phyloP scores from a whole-genome alignment of 2,797 vertebrate species.

The Microtus californicus region DNA sequence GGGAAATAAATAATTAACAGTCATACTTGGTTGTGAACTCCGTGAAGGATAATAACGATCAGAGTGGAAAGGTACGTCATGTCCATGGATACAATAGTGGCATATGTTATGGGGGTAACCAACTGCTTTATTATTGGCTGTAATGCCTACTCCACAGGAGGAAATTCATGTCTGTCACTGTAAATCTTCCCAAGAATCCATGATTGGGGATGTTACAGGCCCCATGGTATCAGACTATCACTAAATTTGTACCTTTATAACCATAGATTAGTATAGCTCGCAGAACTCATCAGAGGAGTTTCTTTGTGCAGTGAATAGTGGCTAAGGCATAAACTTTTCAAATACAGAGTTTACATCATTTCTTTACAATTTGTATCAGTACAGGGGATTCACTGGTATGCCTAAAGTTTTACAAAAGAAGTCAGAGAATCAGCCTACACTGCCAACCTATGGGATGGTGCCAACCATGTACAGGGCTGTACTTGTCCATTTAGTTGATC shows the following conservation, averaged over 20 bases:
- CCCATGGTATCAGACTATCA: not conserved
- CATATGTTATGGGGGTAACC: not conserved
- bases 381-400: not conserved
- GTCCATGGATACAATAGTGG: not conserved
- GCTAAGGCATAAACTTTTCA: not conserved
- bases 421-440: not conserved
- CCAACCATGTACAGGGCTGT: not conserved
- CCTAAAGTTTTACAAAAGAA: not conserved
- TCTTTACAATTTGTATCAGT: constrained; percentile 32
- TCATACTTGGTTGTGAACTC: not conserved
- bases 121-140: not conserved
- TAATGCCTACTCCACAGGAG: not conserved
- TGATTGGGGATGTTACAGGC: not conserved
- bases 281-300: constrained; percentile 28
- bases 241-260: not conserved
- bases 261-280: not conserved
- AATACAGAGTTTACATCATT: not conserved
- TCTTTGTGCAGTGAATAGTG: not conserved
- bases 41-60: not conserved
- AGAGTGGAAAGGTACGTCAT: not conserved
- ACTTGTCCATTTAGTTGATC: not conserved
- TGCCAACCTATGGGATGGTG: not conserved
- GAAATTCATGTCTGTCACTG: not conserved
- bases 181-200: not conserved
- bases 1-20: not conserved